Percentiles rank a stretch among this genome's conserved stretches.
Evolutionary conservation across 2,113 vertebrate genomes (phyloP).

Genomic region (Platichthys flesus): DNA sequence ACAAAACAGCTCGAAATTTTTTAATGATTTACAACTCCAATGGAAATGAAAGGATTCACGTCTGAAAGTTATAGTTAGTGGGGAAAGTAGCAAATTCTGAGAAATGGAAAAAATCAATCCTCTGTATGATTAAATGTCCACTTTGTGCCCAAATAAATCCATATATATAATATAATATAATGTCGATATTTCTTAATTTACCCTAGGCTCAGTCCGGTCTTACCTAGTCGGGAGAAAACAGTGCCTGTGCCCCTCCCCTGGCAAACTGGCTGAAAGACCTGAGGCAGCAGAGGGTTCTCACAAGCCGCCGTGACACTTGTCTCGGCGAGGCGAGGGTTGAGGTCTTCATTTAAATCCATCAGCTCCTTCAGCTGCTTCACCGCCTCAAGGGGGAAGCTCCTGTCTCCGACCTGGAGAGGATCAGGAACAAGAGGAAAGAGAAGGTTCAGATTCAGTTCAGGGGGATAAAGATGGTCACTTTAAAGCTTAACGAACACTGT

Average conservation of each 20-base stretch:
- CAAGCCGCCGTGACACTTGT: conserved; percentile 34
- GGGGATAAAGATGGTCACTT: no score
- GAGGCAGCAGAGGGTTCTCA: conserved; percentile 66
- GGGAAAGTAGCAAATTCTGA: no score
- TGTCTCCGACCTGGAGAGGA: conserved; percentile 77
- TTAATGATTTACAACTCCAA: no score
- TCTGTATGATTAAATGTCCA: no score
- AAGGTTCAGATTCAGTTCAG: no score
- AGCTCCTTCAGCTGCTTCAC: conserved; percentile 83
- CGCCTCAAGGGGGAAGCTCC: conserved; percentile 80
- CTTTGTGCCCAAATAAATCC: background rate
- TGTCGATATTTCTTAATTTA: background rate
- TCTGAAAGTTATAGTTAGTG: no score
- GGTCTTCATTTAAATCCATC: conserved; percentile 30
- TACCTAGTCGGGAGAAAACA: conserved; percentile 78
- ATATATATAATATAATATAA: background rate
- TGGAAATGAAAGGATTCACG: no score
- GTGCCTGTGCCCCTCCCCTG: conserved; percentile 8
- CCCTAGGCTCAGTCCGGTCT: conserved; percentile 3
- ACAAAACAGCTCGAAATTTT: background rate
- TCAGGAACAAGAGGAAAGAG: no score
- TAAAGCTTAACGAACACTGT: no score
- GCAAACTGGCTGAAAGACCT: conserved; percentile 79
- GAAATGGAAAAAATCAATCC: no score
- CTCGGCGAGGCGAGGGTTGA: background rate